Evolutionary conservation across 2,113 vertebrate species (phyloP).

Genomic region (Scophthalmus maximus): DNA sequence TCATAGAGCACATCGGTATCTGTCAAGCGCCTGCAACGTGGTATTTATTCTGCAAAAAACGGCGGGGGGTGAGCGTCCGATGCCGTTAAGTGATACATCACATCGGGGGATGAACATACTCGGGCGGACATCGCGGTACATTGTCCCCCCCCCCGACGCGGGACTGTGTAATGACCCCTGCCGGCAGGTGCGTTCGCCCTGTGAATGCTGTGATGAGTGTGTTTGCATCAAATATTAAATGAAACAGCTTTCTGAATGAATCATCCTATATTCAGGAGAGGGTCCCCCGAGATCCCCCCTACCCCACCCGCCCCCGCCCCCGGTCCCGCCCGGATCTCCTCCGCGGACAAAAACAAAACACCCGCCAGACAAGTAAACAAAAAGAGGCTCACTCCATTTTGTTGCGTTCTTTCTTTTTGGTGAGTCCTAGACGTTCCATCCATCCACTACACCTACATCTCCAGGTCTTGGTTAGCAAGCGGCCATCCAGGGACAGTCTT

Average conservation of each 20-base stretch:
- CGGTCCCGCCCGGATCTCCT: background rate
- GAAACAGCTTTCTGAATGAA: background rate
- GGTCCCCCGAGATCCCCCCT: too few relatives aligned
- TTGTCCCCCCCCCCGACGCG: background rate
- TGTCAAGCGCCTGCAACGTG: too few relatives aligned
- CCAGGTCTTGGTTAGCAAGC: background rate
- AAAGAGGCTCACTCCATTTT: background rate
- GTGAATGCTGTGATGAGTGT: background rate
- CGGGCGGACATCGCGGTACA: background rate
- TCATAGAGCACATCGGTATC: background rate
- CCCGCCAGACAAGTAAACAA: background rate
- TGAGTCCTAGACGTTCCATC: too few relatives aligned
- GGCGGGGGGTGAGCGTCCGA: too few relatives aligned
- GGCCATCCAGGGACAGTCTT: background rate
- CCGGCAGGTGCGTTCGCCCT: background rate
- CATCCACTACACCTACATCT: too few relatives aligned
- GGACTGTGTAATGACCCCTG: background rate
- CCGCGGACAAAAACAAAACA: background rate
- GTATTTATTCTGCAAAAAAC: background rate
- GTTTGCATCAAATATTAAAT: slow-evolving; percentile 14
- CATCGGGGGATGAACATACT: background rate
- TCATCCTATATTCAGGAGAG: background rate
- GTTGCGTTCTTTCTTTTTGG: background rate
- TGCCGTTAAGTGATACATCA: background rate
- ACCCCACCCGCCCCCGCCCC: too few relatives aligned